Evolutionary conservation across 2,797 vertebrate species (phyloP).

Genomic region (Amniataba percoides): DNA sequence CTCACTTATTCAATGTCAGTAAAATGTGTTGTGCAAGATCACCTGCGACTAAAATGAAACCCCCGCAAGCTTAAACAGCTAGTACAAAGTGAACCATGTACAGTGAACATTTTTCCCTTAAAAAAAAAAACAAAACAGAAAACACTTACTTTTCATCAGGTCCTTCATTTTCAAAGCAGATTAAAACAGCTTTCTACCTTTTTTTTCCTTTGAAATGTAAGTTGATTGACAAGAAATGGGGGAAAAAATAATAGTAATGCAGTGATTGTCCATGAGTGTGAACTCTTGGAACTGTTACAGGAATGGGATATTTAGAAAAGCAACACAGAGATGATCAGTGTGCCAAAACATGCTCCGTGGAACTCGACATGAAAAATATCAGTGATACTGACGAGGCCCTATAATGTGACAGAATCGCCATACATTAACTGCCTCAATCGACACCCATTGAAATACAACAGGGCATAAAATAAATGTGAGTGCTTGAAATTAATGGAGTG

Average conservation of each 20-base stretch:
- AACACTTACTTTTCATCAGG: slow-evolving; percentile 36
- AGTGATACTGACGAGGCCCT: slow-evolving; percentile 25
- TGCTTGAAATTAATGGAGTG: slow-evolving; percentile 43
- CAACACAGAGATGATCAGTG: slow-evolving; percentile 24
- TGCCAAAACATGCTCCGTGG: not conserved
- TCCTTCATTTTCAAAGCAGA: slow-evolving; percentile 57
- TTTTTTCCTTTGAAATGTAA: slow-evolving; percentile 30
- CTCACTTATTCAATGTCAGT: slow-evolving; percentile 19
- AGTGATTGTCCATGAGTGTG: slow-evolving; percentile 62
- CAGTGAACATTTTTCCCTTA: slow-evolving; percentile 25
- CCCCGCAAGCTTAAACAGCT: slow-evolving; percentile 7
- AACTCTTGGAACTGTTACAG: slow-evolving; percentile 21
- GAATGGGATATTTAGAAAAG: not conserved
- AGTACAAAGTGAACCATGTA: slow-evolving; percentile 46
- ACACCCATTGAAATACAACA: slow-evolving; percentile 35
- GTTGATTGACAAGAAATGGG: slow-evolving; percentile 49
- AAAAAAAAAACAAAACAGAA: slow-evolving; percentile 19
- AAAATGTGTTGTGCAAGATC: slow-evolving; percentile 47
- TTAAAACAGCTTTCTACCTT: slow-evolving; percentile 39
- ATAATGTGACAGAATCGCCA: not conserved
- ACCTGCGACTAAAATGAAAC: slow-evolving; percentile 36
- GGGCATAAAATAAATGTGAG: slow-evolving; percentile 28
- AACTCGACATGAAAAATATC: slow-evolving; percentile 19
- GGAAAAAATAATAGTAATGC: slow-evolving; percentile 47
- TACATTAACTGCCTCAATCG: slow-evolving; percentile 3